Base-by-base conservation (phyloP, 2,888 invertebrate species). In the Lycaena phlaeas region DNA sequence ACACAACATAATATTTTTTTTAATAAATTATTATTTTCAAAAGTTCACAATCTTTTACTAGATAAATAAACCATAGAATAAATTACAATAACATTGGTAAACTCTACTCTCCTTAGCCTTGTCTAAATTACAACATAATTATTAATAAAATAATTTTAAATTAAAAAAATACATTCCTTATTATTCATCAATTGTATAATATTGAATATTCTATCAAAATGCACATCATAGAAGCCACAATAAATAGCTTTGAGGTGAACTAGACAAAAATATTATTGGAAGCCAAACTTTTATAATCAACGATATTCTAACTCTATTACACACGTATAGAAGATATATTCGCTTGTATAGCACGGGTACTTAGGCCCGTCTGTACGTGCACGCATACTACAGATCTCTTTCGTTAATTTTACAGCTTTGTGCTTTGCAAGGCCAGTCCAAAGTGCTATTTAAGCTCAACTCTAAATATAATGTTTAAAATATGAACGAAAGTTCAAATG, bases 391-490 rank as follows among this genome's bases (percentile, higher is more conserved):
- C 15, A 31, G 18, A 31, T 31, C 15, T 31, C 17, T 31, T 31
- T 17, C 31, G 31, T 34, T 34, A 18, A 34, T 34, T 34, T 34
- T 18, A 34, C 34, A 31, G 31, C 17, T 17, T 31, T 31, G 18
- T 31, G 31, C 12, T 11, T 11, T 11, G 31, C 18, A 31, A 31
- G 31, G 31, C 31, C 18, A 6, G 31, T 10, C 10, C 31, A 6
- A 31, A 31, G 31, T 31, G 31, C 31, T 31, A 31, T 31, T 31
- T 31, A 18, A 31, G 18, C 17, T 30, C 14, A 15, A 30, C 30
- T 34, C 18, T 22, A 34, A 34, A 34, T 18, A 22, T 34, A 18
- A 34, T 34, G 22, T 34, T 22, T 18, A 12, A 22, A 34, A 34
- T 34, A 18, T 17, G 12, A 12, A 34, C 34, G 22, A 22, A 22